phyloP scores from a whole-genome alignment of 37 sponge, comb jelly and placozoan genomes.

The Chondrosia reniformis region DNA sequence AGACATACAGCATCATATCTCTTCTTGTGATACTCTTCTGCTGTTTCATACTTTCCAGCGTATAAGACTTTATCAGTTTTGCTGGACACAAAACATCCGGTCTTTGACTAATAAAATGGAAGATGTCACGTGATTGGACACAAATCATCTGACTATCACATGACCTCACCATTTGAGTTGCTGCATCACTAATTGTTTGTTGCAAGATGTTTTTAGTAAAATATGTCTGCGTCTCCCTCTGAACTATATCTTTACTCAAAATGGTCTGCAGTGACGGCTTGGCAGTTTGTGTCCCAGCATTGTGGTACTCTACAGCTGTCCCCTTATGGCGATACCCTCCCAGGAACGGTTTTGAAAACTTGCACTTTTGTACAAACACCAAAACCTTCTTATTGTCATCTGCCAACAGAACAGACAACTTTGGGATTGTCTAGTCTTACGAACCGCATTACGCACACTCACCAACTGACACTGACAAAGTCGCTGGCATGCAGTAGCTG shows the following conservation, averaged over 20 bases:
- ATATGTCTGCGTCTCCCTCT: conserved; percentile 90
- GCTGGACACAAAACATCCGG: conserved; percentile 64
- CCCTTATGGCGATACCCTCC: conserved; percentile 71
- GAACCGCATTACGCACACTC: no score
- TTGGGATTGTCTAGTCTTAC: no score
- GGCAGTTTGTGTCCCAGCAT: conserved; percentile 68
- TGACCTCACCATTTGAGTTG: conserved; percentile 87
- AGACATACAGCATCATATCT: conserved; percentile 57
- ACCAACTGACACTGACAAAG: no score
- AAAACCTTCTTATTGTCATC: conserved; percentile 8
- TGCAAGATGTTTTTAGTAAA: conserved; percentile 52
- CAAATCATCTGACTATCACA: background rate
- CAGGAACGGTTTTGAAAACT: conserved; percentile 58
- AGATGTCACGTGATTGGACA: background rate
- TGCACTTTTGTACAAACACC: conserved; percentile 40
- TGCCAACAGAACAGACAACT: no score
- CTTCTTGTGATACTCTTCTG: conserved; percentile 73
- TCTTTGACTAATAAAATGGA: conserved; percentile 41
- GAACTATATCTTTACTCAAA: conserved; percentile 1
- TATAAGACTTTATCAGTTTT: conserved; percentile 48
- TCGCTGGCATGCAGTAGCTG: no score
- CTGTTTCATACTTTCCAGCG: conserved; percentile 73
- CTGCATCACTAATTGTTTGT: conserved; percentile 77
- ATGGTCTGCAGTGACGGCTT: background rate
- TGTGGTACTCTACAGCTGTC: conserved; percentile 82